Evolutionary conservation across 2,113 vertebrate genomes (phyloP), one percentile per base, ranked within the genome.

Genomic region (Nymphicus hollandicus): DNA sequence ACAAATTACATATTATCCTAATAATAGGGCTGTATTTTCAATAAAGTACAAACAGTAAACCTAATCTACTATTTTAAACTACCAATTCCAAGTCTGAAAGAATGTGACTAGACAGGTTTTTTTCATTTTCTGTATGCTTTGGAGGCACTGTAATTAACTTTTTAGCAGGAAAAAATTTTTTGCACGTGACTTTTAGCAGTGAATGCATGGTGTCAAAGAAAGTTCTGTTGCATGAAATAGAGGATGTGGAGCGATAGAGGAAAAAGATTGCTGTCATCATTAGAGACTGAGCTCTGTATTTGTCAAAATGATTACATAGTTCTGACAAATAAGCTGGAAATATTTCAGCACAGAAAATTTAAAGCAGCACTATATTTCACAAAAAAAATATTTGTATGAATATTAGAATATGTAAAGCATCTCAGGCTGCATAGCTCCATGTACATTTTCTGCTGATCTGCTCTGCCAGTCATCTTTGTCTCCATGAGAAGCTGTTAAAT

Each of bases 251-350:
- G 55, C 0, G 0, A 90, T 47, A 88, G 71, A 94, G 76, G 66
- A 96, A 96, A 96, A 73, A 96, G 90, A 93, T 94, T 96, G 90
- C 90, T 93, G 89, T 93, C 95, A 93, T 94, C 94, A 96, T 95
- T 91, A 94, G 71, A 91, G 50, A 70, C 55, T 77, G 74, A 81
- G 72, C 29, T 96, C 85, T 88, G 39, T 96, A 91, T 94, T 95
- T 94, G 95, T 93, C 89, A 95, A 89, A 92, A 94, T 93, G 58
- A 91, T 94, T 91, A 86, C 95, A 86, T 72, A 85, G 64, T 81
- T 83, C 90, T 90, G 87, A 95, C 76, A 94, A 91, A 83, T 78
- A 94, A 86, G 11, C 71, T 91, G 82, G 78, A 94, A 88, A 78
- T 84, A 86, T 83, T 94, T 96, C 69, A 91, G 37, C 29, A 66